A percentile compares a stretch with the other conserved stretches of the same genome.
Evolutionary conservation across 2,113 vertebrate species (phyloP).

Genomic region (Trinectes maculatus): DNA sequence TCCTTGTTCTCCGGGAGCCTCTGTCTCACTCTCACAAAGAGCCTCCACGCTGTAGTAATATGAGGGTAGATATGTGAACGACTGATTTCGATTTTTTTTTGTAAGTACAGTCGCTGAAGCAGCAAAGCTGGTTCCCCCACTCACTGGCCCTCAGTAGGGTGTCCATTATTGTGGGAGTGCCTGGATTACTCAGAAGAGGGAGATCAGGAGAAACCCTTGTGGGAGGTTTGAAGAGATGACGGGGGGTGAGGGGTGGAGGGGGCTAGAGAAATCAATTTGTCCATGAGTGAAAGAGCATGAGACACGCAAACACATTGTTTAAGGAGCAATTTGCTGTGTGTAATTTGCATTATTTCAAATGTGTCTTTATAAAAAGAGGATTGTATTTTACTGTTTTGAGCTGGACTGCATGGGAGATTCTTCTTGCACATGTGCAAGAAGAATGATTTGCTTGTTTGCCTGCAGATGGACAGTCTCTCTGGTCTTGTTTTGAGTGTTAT

Average conservation of each 20-base stretch:
- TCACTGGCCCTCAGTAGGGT: constrained; percentile 52
- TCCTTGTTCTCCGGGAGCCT: constrained; percentile 2
- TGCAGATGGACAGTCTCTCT: constrained; percentile 3
- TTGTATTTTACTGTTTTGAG: constrained; percentile 7
- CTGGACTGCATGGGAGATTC: background rate
- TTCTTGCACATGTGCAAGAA: constrained; percentile 2
- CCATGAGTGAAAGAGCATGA: constrained; percentile 14
- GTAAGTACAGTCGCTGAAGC: constrained; percentile 33
- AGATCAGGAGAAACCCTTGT: constrained; percentile 53
- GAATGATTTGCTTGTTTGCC: constrained; percentile 35
- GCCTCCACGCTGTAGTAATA: background rate
- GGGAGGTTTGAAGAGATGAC: constrained; percentile 30
- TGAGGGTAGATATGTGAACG: constrained; percentile 16
- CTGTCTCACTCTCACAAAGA: background rate
- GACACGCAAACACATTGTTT: constrained; percentile 7
- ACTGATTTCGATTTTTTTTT: constrained; percentile 50
- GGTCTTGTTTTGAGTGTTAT: constrained; percentile 36
- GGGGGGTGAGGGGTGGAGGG: background rate
- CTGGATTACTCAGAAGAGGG: constrained; percentile 58
- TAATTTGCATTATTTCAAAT: constrained; percentile 1
- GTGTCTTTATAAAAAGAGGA: constrained; percentile 1
- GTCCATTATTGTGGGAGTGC: constrained; percentile 68
- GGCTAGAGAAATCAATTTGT: constrained; percentile 46
- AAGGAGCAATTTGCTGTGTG: background rate
- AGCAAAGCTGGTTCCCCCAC: constrained; percentile 36